Evolutionary conservation across 2,113 vertebrate genomes (phyloP).

Genomic region (Buteo buteo): DNA sequence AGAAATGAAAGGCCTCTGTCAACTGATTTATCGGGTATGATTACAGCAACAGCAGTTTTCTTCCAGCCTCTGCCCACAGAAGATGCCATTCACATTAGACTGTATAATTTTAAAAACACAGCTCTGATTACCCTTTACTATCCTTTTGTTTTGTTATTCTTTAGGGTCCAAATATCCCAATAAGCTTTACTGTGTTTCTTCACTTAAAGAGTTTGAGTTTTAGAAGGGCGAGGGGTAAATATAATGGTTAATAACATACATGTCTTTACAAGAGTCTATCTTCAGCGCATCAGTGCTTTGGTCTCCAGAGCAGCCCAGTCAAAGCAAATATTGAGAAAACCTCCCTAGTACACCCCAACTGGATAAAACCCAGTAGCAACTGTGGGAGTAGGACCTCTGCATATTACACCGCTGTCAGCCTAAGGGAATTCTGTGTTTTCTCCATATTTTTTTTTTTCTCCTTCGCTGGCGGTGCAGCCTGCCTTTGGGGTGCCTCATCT

Average conservation of each 20-base stretch:
- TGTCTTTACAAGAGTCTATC: background rate
- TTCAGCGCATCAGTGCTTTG: background rate
- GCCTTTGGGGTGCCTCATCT: background rate
- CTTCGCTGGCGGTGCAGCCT: accelerated
- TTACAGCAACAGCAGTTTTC: background rate
- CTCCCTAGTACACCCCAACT: background rate
- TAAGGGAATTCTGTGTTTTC: background rate
- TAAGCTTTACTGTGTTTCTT: background rate
- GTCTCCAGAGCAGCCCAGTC: background rate
- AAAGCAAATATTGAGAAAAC: background rate
- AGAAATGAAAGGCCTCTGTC: background rate
- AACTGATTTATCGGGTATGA: background rate
- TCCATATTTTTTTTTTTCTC: background rate
- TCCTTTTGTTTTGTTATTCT: background rate
- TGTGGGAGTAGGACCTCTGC: background rate
- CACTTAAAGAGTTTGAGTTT: background rate
- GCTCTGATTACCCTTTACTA: background rate
- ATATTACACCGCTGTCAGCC: background rate
- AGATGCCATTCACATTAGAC: background rate
- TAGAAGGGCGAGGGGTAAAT: background rate
- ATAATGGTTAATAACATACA: background rate
- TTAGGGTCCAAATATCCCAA: background rate
- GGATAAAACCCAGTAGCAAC: background rate
- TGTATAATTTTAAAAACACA: background rate
- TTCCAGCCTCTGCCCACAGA: background rate